Evolutionary conservation across 2,797 vertebrate genomes (phyloP).

Genomic region (Microctenopoma steveboyesi): DNA sequence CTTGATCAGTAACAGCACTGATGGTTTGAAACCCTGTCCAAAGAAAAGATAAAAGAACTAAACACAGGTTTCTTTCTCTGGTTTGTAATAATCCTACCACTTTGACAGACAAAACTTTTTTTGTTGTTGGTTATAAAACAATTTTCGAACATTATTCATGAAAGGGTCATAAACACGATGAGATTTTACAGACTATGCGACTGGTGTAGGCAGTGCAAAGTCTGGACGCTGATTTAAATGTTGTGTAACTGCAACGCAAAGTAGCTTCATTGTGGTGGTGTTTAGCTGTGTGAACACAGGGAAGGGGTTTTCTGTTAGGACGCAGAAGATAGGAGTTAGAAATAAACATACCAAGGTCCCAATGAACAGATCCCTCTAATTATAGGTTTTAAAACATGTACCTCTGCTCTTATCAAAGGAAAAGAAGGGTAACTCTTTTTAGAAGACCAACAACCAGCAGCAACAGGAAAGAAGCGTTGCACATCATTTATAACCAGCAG

Average conservation of each 20-base stretch:
- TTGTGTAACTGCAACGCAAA: conserved; percentile 48
- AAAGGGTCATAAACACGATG: conserved; percentile 5
- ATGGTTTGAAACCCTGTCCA: background rate
- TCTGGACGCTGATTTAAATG: conserved; percentile 40
- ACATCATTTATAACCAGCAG: no score
- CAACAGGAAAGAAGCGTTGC: no score
- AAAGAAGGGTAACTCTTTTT: no score
- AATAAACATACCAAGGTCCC: no score
- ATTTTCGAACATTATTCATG: conserved; percentile 5
- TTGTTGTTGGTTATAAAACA: conserved; percentile 22
- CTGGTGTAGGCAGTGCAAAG: conserved; percentile 41
- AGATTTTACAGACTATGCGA: conserved; percentile 8
- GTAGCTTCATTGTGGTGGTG: conserved; percentile 23
- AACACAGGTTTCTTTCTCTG: background rate
- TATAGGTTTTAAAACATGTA: no score
- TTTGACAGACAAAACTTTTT: conserved; percentile 9
- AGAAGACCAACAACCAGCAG: no score
- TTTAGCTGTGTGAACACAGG: conserved; percentile 12
- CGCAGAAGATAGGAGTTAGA: background rate
- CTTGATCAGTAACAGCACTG: background rate
- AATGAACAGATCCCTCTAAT: no score
- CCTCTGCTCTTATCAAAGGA: no score
- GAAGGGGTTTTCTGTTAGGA: background rate
- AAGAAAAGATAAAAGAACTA: background rate
- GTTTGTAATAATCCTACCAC: background rate